Conservation (phyloP, 2,888 invertebrate genomes). For the Carabus problematicus region DNA sequence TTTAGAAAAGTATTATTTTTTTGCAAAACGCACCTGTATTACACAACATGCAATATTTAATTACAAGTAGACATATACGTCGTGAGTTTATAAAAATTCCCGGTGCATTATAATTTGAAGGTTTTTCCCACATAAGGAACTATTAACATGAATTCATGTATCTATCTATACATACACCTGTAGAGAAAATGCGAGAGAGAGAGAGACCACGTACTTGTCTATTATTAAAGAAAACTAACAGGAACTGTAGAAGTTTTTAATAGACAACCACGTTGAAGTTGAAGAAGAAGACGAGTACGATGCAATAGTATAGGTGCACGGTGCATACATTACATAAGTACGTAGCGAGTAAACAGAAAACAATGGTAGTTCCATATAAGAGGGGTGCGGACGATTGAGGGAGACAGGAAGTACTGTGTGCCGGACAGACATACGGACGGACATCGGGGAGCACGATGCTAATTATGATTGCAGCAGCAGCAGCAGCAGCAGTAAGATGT, state of each 20-base stretch:
- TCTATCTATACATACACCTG: neutral
- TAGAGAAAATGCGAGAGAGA: neutral
- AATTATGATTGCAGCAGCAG: constrained; percentile 36
- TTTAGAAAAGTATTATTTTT: constrained; percentile 18
- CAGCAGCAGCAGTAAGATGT: neutral
- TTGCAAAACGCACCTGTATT: constrained; percentile 17
- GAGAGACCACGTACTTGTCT: neutral
- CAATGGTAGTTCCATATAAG: constrained; percentile 16
- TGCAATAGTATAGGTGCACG: constrained; percentile 9
- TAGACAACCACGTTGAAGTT: too few species aligned
- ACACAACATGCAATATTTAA: constrained; percentile 29
- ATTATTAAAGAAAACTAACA: constrained; percentile 30
- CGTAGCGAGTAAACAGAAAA: constrained; percentile 32
- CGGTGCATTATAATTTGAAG: constrained; percentile 42
- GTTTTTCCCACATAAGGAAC: constrained; percentile 41
- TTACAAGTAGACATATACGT: constrained; percentile 1
- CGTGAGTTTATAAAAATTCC: constrained; percentile 26
- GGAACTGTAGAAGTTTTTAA: too few species aligned
- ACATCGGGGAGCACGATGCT: constrained; percentile 34
- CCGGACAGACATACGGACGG: constrained; percentile 14
- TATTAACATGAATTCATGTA: constrained; percentile 32
- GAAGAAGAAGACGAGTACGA: too few species aligned
- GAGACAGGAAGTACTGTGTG: constrained; percentile 23
- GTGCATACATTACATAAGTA: neutral
- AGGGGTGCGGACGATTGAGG: constrained; percentile 4